These are phyloP conservation scores for Leucopsar rothschildi DNA, from an alignment of 2,113 vertebrate species.

Conservation along the genomic window DNA sequence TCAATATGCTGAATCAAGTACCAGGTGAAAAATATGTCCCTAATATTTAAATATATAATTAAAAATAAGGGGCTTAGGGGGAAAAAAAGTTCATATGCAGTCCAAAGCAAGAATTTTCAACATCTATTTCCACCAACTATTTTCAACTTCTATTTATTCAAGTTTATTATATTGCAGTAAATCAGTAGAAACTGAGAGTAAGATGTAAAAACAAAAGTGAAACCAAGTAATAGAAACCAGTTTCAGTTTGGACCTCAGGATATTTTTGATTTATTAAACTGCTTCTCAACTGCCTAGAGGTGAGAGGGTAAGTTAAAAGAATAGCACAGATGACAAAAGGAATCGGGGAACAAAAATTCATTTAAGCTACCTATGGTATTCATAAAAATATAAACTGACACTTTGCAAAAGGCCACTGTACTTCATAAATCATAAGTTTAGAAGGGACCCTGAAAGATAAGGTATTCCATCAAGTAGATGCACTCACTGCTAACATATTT, in stretches of 20 bases:
- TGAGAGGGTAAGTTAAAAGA: neutral
- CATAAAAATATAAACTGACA: neutral
- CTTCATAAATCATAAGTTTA: neutral
- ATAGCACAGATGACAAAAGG: neutral
- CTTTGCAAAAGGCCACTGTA: neutral
- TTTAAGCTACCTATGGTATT: neutral
- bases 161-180: slow-evolving; percentile 19
- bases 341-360: neutral
- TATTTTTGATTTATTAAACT: neutral
- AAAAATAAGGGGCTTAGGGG: neutral
- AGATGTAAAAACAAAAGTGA: neutral
- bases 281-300: neutral
- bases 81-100: neutral
- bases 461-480: neutral
- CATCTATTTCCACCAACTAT: neutral
- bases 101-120: neutral
- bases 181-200: slow-evolving; percentile 15
- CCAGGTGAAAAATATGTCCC: neutral
- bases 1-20: neutral
- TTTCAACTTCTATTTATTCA: neutral
- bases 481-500: neutral
- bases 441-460: neutral
- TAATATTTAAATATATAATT: neutral
- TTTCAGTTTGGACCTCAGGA: neutral
- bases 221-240: neutral